Evolutionary conservation across 2,888 invertebrate genomes (phyloP), one percentile per base, ranked within the genome.

Genomic region (Encarsia formosa): DNA sequence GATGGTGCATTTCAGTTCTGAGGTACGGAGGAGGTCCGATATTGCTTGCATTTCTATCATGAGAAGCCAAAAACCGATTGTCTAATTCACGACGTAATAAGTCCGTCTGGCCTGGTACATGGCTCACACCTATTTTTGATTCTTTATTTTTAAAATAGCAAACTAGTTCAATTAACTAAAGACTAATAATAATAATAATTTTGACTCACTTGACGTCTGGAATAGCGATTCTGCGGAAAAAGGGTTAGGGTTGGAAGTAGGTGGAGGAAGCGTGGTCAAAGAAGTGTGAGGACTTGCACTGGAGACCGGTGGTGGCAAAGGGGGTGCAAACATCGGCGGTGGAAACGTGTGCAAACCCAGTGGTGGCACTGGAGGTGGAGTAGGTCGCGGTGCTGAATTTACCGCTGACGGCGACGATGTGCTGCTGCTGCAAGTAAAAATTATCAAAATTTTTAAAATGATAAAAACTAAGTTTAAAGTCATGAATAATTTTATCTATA

Each of bases 1-100:
- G 92, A 78, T 91, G 91, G 75, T 91, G 92, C 83, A 91, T 86
- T 78, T 91, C 92, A 44, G 90, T 91, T 67, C 89, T 82, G 68
- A 87, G 79, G 63, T 77, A 79, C 64, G 84, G 85, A 45, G 85
- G 80, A 56, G 81, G 77, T 51, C 65, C 71, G 16, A 71, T 63
- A 59, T 65, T 66, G 53, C 69, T 69, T 47, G 79, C 75, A 53
- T 74, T 76, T 61, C 87, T 79, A 65, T 89, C 89, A 72, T 88
- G 87, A 45, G 91, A 88, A 64, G 92, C 91, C 70, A 94, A 79
- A 78, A 94, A 93, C 70, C 94, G 82, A 69, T 83, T 91, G 78
- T 94, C 93, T 65, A 94, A 78, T 77, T 93, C 94, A 66, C 93
- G 85, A 52, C 93, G 83, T 60, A 94, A 78, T 69, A 93, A 79